Base-by-base conservation (phyloP, 2,797 vertebrate species). In the Scolopax bukidnonensis region DNA sequence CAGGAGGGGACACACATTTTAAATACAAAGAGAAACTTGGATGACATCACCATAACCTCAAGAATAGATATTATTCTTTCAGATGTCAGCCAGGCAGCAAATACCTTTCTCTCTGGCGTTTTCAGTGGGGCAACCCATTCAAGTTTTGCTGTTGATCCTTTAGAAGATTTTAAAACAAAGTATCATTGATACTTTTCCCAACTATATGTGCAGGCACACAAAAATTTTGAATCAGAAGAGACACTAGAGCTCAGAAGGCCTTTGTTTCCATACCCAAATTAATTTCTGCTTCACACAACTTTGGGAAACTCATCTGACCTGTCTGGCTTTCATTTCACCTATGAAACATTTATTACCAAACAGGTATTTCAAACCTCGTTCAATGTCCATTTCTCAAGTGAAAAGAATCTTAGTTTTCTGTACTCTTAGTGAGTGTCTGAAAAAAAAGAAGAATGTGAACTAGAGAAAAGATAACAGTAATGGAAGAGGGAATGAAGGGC, bases 401-500 rank as follows among this genome's bases (percentile, higher is more conserved):
- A 79, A 93, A 87, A 87, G 9, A 27, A 80, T 90, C 30, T 59
- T 69, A 45, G 16, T 83, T 84, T 79, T 41, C 51, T 11, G 11
- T 30, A 61, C 7, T 23, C 32, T 56, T 78, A 60, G 14, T 1
- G 7, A 56, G 21, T n/a, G 8, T 54, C 59, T 84, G 56, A 81
- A 63, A 92, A 50, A 32, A 43, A 91, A 80, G 56, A 95, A 89
- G 41, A 95, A 92, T 38, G 76, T 76, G 57, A 63, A 76, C 82
- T 82, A 83, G 36, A 36, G 43, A 84, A 76, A 60, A 87, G 25
- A 43, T 6, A 41, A 70, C 36, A 73, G 84, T 87, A 84, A 93
- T n/a, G 68, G 78, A 92, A 95, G 75, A 92, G 28, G 50, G 86
- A 94, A 88, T 69, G 43, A 73, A 81, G 68, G 86, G 74, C 53